Base-by-base conservation (phyloP, 2,113 vertebrate species). In the Leptodactylus fuscus region DNA sequence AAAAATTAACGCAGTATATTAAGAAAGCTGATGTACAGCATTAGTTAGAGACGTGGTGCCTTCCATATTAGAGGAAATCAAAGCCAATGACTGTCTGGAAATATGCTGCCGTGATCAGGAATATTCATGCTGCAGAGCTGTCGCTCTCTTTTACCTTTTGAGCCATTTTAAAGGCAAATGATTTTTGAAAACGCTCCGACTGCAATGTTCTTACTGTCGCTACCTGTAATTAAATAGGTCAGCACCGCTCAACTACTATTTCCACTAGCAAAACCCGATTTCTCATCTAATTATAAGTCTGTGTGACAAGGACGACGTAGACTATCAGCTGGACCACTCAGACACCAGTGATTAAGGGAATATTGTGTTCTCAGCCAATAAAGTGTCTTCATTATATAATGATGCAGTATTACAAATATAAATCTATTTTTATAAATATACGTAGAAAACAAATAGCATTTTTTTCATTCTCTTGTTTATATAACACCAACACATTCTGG, bases 181-280 rank as follows among this genome's bases (percentile, higher is more conserved):
- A 69, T 38, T 69, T 69, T 69, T 20, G 65, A 69, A 69, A 69
- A 36, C 38, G 65, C 65, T 69, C 65, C 20, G 18, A 69, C 65
- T 69, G 65, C 65, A 69, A 69, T 69, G 65, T 69, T 69, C 65
- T 69, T 38, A 69, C 65, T 69, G 65, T 69, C 65, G 9, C 16
- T 38, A 38, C 65, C 34, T 69, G 34, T 69, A 69, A 69, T 38
- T 36, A 38, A 9, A 69, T 69, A 69, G 34, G 65, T 69, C 65
- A 69, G 65, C 34, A 11, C 16, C 22, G 65, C 18, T 69, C 62
- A 36, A 67, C 15, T 67, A 67, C 32, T 9, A 67, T 67, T 67
- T 67, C 32, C 62, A 67, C 62, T 11, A 67, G 62, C 29, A 67
- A 67, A 32, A 67, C 62, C 62, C 62, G 4, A 67, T 32, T 67